phyloP scores from a whole-genome alignment of 2,113 vertebrate genomes.

The Hymenochirus boettgeri region DNA sequence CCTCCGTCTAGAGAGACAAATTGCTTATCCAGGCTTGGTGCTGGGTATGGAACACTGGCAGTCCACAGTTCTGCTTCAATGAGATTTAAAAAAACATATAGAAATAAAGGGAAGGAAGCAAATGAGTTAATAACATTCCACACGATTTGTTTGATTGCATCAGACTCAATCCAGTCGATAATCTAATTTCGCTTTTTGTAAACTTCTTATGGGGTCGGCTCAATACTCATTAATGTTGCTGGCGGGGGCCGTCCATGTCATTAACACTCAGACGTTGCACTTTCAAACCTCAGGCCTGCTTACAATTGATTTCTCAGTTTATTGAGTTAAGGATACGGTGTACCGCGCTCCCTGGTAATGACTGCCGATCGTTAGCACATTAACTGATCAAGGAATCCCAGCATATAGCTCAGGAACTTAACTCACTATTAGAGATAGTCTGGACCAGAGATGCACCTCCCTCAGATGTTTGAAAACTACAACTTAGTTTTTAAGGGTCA shows the following conservation, averaged over 20 bases:
- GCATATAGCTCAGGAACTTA: no score
- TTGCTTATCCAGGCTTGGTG: no score
- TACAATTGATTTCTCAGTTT: slow-evolving; percentile 18
- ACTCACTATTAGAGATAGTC: no score
- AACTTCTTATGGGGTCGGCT: neutral
- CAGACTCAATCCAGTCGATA: slow-evolving; percentile 15
- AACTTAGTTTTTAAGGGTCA: no score
- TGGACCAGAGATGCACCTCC: no score
- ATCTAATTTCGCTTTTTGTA: slow-evolving; percentile 10
- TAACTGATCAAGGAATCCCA: neutral
- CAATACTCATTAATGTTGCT: slow-evolving; percentile 33
- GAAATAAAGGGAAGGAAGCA: no score
- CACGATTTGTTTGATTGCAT: neutral
- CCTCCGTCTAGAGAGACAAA: no score
- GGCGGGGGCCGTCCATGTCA: slow-evolving; percentile 12
- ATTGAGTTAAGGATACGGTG: neutral
- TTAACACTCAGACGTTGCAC: slow-evolving; percentile 4
- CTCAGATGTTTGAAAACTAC: no score
- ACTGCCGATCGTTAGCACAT: slow-evolving; percentile 2
- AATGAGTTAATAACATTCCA: no score
- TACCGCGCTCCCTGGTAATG: neutral
- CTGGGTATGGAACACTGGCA: no score
- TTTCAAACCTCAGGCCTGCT: slow-evolving; percentile 1
- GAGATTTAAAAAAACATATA: no score
- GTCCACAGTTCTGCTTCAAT: no score